Evolutionary conservation across 2,888 invertebrate genomes (phyloP).

Genomic region (Amblyteles armatorius): DNA sequence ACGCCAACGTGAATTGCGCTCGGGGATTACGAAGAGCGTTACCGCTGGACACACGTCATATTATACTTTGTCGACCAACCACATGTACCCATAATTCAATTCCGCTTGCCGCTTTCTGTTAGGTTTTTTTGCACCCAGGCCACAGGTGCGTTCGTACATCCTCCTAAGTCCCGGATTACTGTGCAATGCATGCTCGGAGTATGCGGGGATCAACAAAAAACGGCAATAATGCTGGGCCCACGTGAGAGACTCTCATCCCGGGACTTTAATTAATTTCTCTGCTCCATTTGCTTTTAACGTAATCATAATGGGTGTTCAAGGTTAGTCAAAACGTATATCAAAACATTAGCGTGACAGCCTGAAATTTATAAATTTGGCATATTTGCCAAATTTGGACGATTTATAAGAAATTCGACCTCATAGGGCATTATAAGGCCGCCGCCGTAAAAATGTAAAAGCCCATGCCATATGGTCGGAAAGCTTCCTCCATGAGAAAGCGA

Average conservation of each 20-base stretch:
- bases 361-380: not conserved
- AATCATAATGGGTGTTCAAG: not conserved
- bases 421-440: not conserved
- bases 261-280: not conserved
- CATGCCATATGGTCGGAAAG: not conserved
- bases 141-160: constrained; percentile 44
- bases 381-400: not conserved
- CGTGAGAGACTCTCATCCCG: not conserved
- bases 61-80: constrained; percentile 57
- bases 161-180: constrained; percentile 39
- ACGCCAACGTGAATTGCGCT: constrained; percentile 64
- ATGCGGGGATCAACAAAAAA: constrained; percentile 17
- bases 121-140: constrained; percentile 14
- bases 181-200: not conserved
- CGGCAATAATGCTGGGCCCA: not conserved
- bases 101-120: constrained; percentile 41
- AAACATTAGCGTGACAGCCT: not conserved
- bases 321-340: not conserved
- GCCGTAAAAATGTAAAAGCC: not conserved
- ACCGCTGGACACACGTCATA: constrained; percentile 56
- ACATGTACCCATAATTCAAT: constrained; percentile 62
- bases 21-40: constrained; percentile 61
- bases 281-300: not conserved
- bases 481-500: not conserved
- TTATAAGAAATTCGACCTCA: not conserved